Conservation (phyloP, 2,113 vertebrate genomes). For the Spheniscus mendiculus region DNA sequence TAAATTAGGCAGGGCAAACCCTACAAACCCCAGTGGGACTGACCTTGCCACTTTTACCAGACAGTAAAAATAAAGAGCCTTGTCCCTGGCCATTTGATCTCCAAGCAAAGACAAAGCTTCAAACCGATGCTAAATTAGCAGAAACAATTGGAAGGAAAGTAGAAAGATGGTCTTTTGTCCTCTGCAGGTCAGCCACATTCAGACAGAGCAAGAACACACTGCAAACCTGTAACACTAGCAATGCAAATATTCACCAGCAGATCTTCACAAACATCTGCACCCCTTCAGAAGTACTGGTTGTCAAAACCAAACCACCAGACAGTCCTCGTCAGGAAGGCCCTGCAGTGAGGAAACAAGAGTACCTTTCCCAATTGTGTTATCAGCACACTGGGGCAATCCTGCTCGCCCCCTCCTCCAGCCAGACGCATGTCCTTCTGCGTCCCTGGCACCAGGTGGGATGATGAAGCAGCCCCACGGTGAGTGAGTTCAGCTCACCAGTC, state of each 20-base stretch:
- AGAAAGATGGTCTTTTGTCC: slow-evolving; percentile 19
- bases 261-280: neutral
- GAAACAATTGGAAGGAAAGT: slow-evolving; percentile 19
- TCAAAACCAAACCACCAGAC: neutral
- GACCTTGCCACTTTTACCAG: neutral
- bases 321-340: neutral
- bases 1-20: neutral
- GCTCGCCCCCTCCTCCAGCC: neutral
- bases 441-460: neutral
- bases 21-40: neutral
- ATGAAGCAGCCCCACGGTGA: neutral
- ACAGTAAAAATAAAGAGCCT: neutral
- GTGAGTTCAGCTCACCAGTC: neutral
- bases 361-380: neutral
- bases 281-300: neutral
- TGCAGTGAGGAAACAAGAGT: neutral
- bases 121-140: slow-evolving; percentile 5
- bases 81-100: neutral
- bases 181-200: slow-evolving; percentile 1
- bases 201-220: neutral
- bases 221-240: neutral
- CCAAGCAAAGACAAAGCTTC: slow-evolving; percentile 9
- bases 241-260: neutral
- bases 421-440: neutral
- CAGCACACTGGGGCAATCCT: neutral